phyloP scores from a whole-genome alignment of 2,888 invertebrate genomes.

The Miltochrista miniata region DNA sequence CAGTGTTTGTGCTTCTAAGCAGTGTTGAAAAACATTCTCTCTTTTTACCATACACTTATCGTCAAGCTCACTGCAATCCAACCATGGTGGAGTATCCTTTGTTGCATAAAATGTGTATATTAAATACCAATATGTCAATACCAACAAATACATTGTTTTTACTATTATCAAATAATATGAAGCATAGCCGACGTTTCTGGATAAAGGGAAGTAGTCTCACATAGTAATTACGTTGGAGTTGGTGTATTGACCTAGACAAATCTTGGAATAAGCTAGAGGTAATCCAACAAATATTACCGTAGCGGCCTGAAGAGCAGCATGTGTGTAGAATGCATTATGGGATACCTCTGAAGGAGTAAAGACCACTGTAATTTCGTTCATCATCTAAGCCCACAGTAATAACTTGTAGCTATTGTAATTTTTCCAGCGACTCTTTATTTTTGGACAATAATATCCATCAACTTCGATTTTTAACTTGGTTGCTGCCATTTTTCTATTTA shows the following conservation, averaged over 20 bases:
- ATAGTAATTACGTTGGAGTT: slow-evolving; percentile 59
- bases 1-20: slow-evolving; percentile 62
- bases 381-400: slow-evolving; percentile 67
- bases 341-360: slow-evolving; percentile 56
- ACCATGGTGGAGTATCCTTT: slow-evolving; percentile 68
- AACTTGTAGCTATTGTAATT: slow-evolving; percentile 60
- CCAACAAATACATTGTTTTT: slow-evolving; percentile 57
- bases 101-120: slow-evolving; percentile 63
- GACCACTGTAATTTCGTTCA: slow-evolving; percentile 61
- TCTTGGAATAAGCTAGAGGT: slow-evolving; percentile 71
- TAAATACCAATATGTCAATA: slow-evolving; percentile 64
- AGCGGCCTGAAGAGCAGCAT: slow-evolving; percentile 46
- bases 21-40: slow-evolving; percentile 69
- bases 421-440: slow-evolving; percentile 55
- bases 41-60: slow-evolving; percentile 71
- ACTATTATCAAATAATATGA: slow-evolving; percentile 54
- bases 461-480: slow-evolving; percentile 26
- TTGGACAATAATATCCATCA: slow-evolving; percentile 40
- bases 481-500: slow-evolving; percentile 20
- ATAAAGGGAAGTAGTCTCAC: slow-evolving; percentile 71
- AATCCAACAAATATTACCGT: slow-evolving; percentile 63
- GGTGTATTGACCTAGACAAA: slow-evolving; percentile 71
- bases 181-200: slow-evolving; percentile 62
- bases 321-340: slow-evolving; percentile 59
- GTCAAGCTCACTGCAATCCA: slow-evolving; percentile 59